A percentile compares a stretch with the other conserved stretches of the same genome.
Conservation (phyloP, 2,888 invertebrate species). For the Lochmaea crataegi region DNA sequence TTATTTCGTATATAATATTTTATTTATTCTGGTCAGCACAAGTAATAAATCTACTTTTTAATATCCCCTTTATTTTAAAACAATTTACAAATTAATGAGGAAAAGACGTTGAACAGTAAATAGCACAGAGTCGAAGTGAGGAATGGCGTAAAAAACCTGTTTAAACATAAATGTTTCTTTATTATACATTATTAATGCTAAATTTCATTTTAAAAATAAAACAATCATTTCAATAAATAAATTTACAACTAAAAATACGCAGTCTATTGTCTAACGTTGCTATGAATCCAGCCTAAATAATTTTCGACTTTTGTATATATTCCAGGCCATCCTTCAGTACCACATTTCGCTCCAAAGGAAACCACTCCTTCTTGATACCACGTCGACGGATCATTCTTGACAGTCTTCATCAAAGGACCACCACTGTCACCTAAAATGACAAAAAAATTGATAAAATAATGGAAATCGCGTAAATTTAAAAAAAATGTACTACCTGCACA, state of each 20-base stretch:
- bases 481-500: constrained; percentile 65
- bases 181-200: not conserved
- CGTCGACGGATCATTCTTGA: constrained; percentile 61
- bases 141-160: too few relatives aligned
- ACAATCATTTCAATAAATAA: constrained; percentile 27
- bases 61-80: too few relatives aligned
- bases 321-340: constrained; percentile 58
- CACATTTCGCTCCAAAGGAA: constrained; percentile 70
- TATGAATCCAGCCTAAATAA: constrained; percentile 73
- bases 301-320: constrained; percentile 57
- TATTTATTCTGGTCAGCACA: too few relatives aligned
- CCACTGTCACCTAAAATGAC: constrained; percentile 75
- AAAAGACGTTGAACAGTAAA: too few relatives aligned
- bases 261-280: constrained; percentile 56
- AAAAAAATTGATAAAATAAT: constrained; percentile 1
- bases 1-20: too few relatives aligned
- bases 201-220: constrained; percentile 1
- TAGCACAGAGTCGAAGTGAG: too few relatives aligned
- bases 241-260: constrained; percentile 1
- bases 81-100: too few relatives aligned
- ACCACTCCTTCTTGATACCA: constrained; percentile 76
- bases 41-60: too few relatives aligned
- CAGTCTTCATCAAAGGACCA: constrained; percentile 77
- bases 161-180: not conserved
- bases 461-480: not conserved